phyloP scores from a whole-genome alignment of 2,113 vertebrate genomes.

The Beaufortia kweichowensis region DNA sequence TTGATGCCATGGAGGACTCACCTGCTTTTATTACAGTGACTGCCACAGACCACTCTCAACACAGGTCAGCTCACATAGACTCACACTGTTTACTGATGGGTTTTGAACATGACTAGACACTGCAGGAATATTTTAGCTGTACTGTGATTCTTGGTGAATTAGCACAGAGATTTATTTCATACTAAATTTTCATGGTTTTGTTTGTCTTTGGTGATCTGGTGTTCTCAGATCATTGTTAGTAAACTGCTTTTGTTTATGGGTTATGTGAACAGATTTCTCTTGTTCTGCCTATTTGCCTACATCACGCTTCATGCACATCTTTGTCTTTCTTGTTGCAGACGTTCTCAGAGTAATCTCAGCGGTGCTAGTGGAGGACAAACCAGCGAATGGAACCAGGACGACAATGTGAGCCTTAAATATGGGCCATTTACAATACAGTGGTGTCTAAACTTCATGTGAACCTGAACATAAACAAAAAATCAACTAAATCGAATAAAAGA shows the following conservation, averaged over 20 bases:
- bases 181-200: too few species aligned
- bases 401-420: slow-evolving; percentile 74
- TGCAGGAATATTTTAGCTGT: too few species aligned
- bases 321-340: slow-evolving; percentile 69
- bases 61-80: slow-evolving; percentile 76
- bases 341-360: slow-evolving; percentile 85
- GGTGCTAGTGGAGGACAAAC: slow-evolving; percentile 81
- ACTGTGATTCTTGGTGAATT: too few species aligned
- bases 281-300: neutral
- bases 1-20: slow-evolving; percentile 99
- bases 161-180: too few species aligned
- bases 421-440: neutral
- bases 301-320: neutral
- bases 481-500: too few species aligned
- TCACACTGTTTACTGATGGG: too few species aligned
- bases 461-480: neutral
- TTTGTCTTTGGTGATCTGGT: too few species aligned
- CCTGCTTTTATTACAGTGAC: slow-evolving; percentile 97
- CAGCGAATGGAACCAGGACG: slow-evolving; percentile 86
- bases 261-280: too few species aligned
- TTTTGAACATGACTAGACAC: too few species aligned
- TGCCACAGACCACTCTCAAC: slow-evolving; percentile 81
- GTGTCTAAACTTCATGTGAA: neutral
- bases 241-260: too few species aligned
- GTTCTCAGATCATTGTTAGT: too few species aligned